These are phyloP conservation scores for Mimachlamys varia DNA, from an alignment of 2,888 invertebrate genomes.

Conservation along the genomic window DNA sequence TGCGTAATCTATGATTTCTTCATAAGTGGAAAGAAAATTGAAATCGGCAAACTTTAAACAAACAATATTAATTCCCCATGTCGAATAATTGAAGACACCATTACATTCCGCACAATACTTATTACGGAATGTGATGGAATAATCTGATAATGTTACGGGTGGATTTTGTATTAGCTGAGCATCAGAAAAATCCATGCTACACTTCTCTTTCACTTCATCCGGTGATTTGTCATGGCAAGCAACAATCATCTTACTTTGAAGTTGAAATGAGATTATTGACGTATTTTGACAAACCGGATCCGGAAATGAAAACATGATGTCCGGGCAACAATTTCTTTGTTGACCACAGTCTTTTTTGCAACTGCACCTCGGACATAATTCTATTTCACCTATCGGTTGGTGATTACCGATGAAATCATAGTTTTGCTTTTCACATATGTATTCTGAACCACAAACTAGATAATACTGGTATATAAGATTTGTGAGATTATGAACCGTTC, in stretches of 20 bases:
- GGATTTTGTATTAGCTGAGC: neutral
- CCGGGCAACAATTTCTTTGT: neutral
- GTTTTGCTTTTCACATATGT: neutral
- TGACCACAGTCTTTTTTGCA: neutral
- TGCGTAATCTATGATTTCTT: neutral
- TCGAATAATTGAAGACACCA: neutral
- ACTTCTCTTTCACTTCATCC: neutral
- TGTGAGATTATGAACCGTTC: neutral
- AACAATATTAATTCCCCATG: neutral
- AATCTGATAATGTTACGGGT: neutral
- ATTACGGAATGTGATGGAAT: neutral
- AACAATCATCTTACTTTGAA: neutral
- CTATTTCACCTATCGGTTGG: neutral
- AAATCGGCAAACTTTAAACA: neutral
- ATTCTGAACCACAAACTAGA: neutral
- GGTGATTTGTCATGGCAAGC: neutral
- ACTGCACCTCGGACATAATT: neutral
- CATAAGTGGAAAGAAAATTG: slow-evolving; percentile 11
- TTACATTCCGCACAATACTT: slow-evolving; percentile 16
- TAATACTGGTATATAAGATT: neutral
- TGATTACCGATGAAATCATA: neutral
- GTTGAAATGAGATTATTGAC: neutral
- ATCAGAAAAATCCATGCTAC: neutral
- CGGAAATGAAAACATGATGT: neutral
- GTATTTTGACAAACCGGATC: neutral